phyloP scores from a whole-genome alignment of 2,113 vertebrate genomes.

The Epinephelus moara region DNA sequence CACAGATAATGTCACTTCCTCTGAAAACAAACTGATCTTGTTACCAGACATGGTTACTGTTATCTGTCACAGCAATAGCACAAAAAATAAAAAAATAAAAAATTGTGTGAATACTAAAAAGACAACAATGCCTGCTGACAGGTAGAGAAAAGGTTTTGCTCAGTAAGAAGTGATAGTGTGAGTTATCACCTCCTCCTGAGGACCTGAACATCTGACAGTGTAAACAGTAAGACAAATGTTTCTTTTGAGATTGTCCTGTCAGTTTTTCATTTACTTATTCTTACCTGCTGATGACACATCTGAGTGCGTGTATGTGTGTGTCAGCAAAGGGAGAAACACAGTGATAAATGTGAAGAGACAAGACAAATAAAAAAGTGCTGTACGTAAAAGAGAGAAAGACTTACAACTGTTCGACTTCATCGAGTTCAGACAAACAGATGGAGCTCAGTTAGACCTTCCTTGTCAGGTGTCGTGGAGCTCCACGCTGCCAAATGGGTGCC shows the following conservation, averaged over 20 bases:
- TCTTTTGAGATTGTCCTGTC: slow-evolving; percentile 9
- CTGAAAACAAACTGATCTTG: slow-evolving; percentile 62
- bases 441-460: slow-evolving; percentile 57
- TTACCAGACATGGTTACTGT: slow-evolving; percentile 45
- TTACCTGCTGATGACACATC: neutral
- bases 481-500: slow-evolving; percentile 52
- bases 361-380: slow-evolving; percentile 7
- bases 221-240: slow-evolving; percentile 40
- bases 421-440: slow-evolving; percentile 55
- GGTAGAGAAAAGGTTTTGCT: slow-evolving; percentile 35
- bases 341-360: slow-evolving; percentile 10
- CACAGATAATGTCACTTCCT: slow-evolving; percentile 71
- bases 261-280: slow-evolving; percentile 9
- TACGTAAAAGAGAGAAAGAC: neutral
- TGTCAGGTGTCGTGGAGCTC: slow-evolving; percentile 45
- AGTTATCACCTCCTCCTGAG: slow-evolving; percentile 30
- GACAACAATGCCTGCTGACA: slow-evolving; percentile 31
- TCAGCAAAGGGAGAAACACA: neutral
- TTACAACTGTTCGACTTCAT: slow-evolving; percentile 26
- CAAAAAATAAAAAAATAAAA: slow-evolving; percentile 8
- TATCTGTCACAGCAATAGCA: slow-evolving; percentile 51
- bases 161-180: slow-evolving; percentile 30
- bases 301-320: neutral
- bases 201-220: slow-evolving; percentile 30
- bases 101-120: slow-evolving; percentile 35